Evolutionary conservation across 2,113 vertebrate species (phyloP).

Genomic region (Chloropsis hardwickii): DNA sequence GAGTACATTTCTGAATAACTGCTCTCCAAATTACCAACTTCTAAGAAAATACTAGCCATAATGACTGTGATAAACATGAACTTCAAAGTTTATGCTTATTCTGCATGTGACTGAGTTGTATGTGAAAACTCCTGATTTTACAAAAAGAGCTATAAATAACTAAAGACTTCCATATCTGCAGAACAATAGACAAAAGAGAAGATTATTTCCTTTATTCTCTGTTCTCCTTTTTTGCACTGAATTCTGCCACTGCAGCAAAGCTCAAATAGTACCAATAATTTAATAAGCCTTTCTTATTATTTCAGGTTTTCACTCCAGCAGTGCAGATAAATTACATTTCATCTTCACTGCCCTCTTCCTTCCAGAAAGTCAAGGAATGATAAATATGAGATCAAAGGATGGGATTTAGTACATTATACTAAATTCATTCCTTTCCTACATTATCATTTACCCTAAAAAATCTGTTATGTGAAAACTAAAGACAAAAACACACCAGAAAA

Average conservation of each 20-base stretch:
- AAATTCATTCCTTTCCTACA: neutral
- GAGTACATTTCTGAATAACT: neutral
- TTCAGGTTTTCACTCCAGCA: constrained; percentile 8
- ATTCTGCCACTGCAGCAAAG: neutral
- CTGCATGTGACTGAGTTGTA: neutral
- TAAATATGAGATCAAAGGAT: constrained; percentile 15
- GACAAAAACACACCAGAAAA: neutral
- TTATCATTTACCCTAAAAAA: neutral
- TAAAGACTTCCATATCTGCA: neutral
- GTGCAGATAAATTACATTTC: constrained; percentile 1
- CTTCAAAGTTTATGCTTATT: neutral
- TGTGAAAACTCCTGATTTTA: neutral
- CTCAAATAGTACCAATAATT: neutral
- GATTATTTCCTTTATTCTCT: neutral
- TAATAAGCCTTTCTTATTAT: constrained; percentile 1
- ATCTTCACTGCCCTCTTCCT: neutral
- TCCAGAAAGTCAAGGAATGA: neutral
- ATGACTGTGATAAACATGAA: neutral
- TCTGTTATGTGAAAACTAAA: neutral
- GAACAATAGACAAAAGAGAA: neutral
- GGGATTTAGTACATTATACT: neutral
- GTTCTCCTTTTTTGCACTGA: neutral
- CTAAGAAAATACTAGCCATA: neutral
- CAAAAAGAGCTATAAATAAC: neutral
- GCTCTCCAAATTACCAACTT: neutral